phyloP scores from a whole-genome alignment of 2,888 invertebrate species.

The Melangyna quadrimaculata region DNA sequence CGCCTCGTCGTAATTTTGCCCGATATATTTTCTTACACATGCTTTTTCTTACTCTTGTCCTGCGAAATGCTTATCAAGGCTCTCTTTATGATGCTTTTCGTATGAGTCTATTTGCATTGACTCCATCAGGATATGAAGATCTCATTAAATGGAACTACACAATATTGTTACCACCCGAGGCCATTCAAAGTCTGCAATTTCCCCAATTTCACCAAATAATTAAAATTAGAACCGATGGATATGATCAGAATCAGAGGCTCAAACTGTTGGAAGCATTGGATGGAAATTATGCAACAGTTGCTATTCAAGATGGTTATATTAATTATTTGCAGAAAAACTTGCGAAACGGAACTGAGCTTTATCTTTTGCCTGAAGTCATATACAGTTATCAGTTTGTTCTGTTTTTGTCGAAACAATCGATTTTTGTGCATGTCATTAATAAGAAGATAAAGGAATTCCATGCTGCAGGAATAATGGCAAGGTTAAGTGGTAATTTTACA shows the following conservation, averaged over 20 bases:
- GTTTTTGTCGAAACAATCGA: constrained; percentile 75
- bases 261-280: neutral
- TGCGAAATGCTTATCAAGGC: constrained; percentile 78
- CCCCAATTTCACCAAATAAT: fast-evolving
- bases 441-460: constrained; percentile 74
- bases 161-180: constrained; percentile 59
- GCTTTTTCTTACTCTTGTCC: constrained; percentile 75
- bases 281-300: constrained; percentile 4
- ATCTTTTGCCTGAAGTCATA: constrained; percentile 74
- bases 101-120: constrained; percentile 56
- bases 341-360: constrained; percentile 69
- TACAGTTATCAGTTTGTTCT: constrained; percentile 75
- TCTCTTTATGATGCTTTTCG: constrained; percentile 77
- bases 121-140: constrained; percentile 73
- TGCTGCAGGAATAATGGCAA: constrained; percentile 73
- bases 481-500: neutral
- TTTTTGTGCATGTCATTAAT: constrained; percentile 73
- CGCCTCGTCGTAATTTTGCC: constrained; percentile 73
- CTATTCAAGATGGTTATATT: constrained; percentile 73
- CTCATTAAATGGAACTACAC: constrained; percentile 73
- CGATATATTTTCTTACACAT: constrained; percentile 75
- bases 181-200: constrained; percentile 59
- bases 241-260: neutral
- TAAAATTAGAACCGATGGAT: neutral
- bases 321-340: constrained; percentile 73